Conservation (phyloP, 30 jellyfish, hydroid and myxozoan genomes). For the Chrysaora quinquecirrha region DNA sequence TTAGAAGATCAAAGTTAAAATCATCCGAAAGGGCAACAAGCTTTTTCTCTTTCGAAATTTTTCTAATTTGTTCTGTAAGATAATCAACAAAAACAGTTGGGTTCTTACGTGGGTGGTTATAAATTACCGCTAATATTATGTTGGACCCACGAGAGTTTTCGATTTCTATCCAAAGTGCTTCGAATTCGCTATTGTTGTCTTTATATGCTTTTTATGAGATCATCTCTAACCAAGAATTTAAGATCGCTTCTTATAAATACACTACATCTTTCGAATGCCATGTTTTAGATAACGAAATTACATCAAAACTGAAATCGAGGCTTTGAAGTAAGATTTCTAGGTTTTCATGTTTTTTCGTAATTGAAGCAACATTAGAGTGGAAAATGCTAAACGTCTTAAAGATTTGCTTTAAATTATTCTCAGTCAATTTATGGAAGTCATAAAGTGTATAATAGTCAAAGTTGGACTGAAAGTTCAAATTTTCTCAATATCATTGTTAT, state of each 20-base stretch:
- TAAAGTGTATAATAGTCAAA: background rate
- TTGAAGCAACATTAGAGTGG: background rate
- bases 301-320: background rate
- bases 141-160: background rate
- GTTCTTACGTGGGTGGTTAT: background rate
- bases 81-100: background rate
- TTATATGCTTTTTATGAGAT: background rate
- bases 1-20: slow-evolving; percentile 8
- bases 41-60: background rate
- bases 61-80: background rate
- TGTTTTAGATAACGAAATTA: background rate
- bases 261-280: background rate
- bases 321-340: background rate
- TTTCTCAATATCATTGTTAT: background rate
- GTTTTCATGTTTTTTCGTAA: background rate
- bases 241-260: background rate
- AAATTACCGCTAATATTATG: background rate
- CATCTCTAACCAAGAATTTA: background rate
- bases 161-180: background rate
- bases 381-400: background rate
- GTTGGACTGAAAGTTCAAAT: background rate
- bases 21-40: background rate
- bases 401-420: background rate
- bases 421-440: background rate
- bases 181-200: background rate